A percentile compares a stretch with the other conserved stretches of the same genome.
Evolutionary conservation across 2,888 invertebrate species (phyloP).

Genomic region (Helicoverpa assulta): DNA sequence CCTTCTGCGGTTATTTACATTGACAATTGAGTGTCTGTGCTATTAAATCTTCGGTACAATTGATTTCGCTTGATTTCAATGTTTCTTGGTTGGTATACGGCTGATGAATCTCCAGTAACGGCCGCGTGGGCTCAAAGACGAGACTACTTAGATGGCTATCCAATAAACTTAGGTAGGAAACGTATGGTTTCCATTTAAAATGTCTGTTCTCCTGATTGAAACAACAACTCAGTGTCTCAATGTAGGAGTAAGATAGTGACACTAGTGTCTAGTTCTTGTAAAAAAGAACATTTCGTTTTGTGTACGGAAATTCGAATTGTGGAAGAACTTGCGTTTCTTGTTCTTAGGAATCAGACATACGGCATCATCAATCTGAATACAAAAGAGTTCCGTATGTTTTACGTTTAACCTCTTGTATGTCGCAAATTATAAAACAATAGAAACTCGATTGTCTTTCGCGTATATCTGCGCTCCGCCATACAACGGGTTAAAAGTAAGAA

Average conservation of each 20-base stretch:
- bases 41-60: conserved; percentile 36
- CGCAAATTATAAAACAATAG: no score
- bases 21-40: conserved; percentile 28
- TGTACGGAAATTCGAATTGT: no score
- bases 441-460: no score
- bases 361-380: no score
- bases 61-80: conserved; percentile 34
- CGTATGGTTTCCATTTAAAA: conserved; percentile 1
- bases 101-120: conserved; percentile 46
- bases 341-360: no score
- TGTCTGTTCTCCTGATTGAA: neutral
- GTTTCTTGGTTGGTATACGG: conserved; percentile 24
- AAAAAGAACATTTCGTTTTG: no score
- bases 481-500: no score
- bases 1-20: conserved; percentile 38
- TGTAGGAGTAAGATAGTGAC: neutral
- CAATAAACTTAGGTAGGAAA: neutral
- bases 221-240: neutral
- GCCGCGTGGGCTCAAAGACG: conserved; percentile 39
- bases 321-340: no score
- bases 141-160: conserved; percentile 11
- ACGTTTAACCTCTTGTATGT: no score
- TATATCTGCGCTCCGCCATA: no score
- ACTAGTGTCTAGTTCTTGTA: neutral
- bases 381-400: no score